Evolutionary conservation across 2,888 invertebrate species (phyloP), one percentile per base, ranked within the genome.

Genomic region (Zygogramma bicolorata): DNA sequence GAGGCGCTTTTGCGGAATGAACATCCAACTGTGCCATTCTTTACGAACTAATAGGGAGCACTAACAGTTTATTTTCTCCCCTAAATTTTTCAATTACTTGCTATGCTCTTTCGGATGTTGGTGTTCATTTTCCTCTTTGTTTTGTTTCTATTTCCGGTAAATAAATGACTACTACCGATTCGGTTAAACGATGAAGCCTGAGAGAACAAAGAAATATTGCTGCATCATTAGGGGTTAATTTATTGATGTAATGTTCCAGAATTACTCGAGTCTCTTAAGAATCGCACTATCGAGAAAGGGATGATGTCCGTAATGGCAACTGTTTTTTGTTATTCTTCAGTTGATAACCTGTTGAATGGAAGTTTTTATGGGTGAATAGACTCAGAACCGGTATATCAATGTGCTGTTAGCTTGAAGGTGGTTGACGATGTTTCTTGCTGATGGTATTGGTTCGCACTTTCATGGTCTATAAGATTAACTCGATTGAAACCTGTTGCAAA

Each of bases 31-130:
- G 7, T 31, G 63, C 63, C 63, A 38, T 59, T 68, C 62, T 63
- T 71, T 53, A 60, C 22, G 31, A 49, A 63, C 68, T 71, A 71
- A 68, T 68, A 67, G 71, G 49, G 68, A 18, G 63, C 46, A 65
- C 27, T 71, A 63, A 60, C 25, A 31, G 59, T 68, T 59, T 38
- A 63, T 62, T 61, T 71, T 67, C 31, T 34, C 59, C 42, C 62
- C 49, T 46, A 27, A 68, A 59, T 63, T 71, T 63, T 68, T 62
- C 63, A 71, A 71, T 71, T 68, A 71, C 49, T 25, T 58, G 57
- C 42, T 25, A 53, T 46, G 15, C 53, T 53, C 31, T 42, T 70
- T 61, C n/a, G 34, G 34, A n/a, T 53, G 60, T 34, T 65, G 38
- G 61, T 59, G 46, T 60, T 53, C 58, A 49, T 66, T 60, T 68